A percentile compares a stretch with the other conserved stretches of the same genome.
phyloP scores from a whole-genome alignment of 1,140 invertebrate species.

The Ephestia elutella region DNA sequence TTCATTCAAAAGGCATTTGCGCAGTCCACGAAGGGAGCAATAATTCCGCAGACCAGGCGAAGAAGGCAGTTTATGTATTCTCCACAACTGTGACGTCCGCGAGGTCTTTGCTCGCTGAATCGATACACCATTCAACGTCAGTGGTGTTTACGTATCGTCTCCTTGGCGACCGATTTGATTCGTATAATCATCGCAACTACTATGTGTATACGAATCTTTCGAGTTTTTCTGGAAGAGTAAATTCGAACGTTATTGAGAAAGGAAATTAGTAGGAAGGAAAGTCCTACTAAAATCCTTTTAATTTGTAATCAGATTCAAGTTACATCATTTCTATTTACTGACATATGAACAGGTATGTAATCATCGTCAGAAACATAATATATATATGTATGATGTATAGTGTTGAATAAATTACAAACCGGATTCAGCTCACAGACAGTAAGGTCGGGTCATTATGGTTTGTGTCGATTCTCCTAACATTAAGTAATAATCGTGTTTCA shows the following conservation, averaged over 20 bases:
- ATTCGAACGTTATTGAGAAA: background rate
- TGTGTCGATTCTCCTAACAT: too few relatives aligned
- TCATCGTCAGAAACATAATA: too few relatives aligned
- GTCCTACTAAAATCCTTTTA: too few relatives aligned
- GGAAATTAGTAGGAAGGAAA: too few relatives aligned
- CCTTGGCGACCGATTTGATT: conserved; percentile 57
- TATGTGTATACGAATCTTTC: background rate
- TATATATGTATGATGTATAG: too few relatives aligned
- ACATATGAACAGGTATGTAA: too few relatives aligned
- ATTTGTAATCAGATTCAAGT: too few relatives aligned
- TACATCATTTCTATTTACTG: too few relatives aligned
- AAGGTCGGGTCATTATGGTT: too few relatives aligned
- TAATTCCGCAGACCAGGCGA: background rate
- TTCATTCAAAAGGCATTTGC: background rate
- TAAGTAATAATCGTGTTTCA: too few relatives aligned
- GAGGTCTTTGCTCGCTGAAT: conserved; percentile 44
- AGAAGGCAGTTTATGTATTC: background rate
- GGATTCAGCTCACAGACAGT: too few relatives aligned
- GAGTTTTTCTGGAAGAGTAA: background rate
- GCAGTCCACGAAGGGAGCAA: background rate
- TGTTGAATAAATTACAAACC: too few relatives aligned
- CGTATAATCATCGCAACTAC: conserved; percentile 22
- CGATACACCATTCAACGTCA: conserved; percentile 48
- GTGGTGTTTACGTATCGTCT: conserved; percentile 54
- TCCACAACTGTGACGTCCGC: conserved; percentile 28